phyloP scores from a whole-genome alignment of 2,797 vertebrate genomes.

The Enteromius mattozi region DNA sequence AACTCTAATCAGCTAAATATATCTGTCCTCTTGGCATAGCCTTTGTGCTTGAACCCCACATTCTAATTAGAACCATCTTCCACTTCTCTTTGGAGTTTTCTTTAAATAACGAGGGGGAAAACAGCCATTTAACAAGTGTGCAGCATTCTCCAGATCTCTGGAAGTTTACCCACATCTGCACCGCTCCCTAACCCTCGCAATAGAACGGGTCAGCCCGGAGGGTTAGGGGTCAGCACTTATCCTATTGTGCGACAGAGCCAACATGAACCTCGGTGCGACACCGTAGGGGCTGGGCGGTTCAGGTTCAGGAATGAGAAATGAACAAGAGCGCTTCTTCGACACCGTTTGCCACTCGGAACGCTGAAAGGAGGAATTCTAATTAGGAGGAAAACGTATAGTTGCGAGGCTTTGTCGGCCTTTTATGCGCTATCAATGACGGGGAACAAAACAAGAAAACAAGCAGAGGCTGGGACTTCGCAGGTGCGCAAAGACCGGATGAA shows the following conservation, averaged over 20 bases:
- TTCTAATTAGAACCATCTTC: slow-evolving; percentile 82
- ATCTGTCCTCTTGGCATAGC: slow-evolving; percentile 65
- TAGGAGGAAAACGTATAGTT: slow-evolving; percentile 74
- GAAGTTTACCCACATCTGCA: slow-evolving; percentile 87
- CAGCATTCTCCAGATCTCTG: slow-evolving; percentile 75
- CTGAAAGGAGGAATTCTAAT: slow-evolving; percentile 76
- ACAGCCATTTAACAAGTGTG: slow-evolving; percentile 78
- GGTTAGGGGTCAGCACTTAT: slow-evolving; percentile 81
- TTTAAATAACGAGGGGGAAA: slow-evolving; percentile 70
- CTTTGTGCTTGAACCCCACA: slow-evolving; percentile 75
- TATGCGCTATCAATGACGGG: slow-evolving; percentile 72
- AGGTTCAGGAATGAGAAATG: slow-evolving; percentile 75
- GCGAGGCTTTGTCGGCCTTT: slow-evolving; percentile 73
- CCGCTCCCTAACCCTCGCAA: slow-evolving; percentile 78
- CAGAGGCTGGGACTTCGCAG: slow-evolving; percentile 75
- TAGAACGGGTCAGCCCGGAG: slow-evolving; percentile 75
- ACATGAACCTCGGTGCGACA: slow-evolving; percentile 75
- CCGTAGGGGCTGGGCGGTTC: slow-evolving; percentile 71
- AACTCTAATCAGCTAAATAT: slow-evolving; percentile 63
- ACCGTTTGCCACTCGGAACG: slow-evolving; percentile 66
- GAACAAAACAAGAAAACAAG: slow-evolving; percentile 68
- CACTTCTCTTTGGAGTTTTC: slow-evolving; percentile 71
- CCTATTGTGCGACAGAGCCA: slow-evolving; percentile 79
- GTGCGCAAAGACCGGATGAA: slow-evolving; percentile 74
- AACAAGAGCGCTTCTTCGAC: slow-evolving; percentile 76